Evolutionary conservation across 2,113 vertebrate genomes (phyloP).

Genomic region (Rhineura floridana): DNA sequence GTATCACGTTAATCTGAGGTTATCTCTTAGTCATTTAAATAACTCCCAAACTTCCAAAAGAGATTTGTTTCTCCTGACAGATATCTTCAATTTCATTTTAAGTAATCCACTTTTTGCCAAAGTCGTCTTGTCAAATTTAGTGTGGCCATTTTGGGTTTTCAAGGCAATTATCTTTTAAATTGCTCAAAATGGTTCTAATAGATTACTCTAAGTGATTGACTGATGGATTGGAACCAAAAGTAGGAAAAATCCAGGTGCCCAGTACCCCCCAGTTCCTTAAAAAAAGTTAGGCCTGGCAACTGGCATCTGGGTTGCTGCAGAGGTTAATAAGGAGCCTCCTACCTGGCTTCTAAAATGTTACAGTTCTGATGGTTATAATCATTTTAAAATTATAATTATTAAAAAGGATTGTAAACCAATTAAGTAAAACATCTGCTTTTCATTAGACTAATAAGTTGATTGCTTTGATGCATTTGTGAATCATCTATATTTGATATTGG

Average conservation of each 20-base stretch:
- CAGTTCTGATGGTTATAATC: no score
- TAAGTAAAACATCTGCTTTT: no score
- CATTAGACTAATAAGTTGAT: no score
- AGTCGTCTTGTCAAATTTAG: background rate
- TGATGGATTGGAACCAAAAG: background rate
- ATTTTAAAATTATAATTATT: no score
- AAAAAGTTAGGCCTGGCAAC: background rate
- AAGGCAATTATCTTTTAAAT: background rate
- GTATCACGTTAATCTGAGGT: background rate
- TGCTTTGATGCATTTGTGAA: no score
- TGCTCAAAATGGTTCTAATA: background rate
- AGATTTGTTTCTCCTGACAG: background rate
- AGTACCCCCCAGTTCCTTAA: background rate
- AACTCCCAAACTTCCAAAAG: background rate
- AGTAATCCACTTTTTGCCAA: background rate
- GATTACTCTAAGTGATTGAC: background rate
- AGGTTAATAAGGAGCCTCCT: background rate
- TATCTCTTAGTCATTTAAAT: background rate
- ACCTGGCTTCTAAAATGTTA: background rate
- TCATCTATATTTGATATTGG: no score
- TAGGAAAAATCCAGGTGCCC: background rate
- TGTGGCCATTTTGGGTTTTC: background rate
- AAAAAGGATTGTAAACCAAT: no score
- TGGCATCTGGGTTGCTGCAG: background rate
- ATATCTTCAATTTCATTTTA: background rate